These are phyloP conservation scores for Cydia splendana DNA, from an alignment of 1,140 invertebrate species.

Conservation along the genomic window DNA sequence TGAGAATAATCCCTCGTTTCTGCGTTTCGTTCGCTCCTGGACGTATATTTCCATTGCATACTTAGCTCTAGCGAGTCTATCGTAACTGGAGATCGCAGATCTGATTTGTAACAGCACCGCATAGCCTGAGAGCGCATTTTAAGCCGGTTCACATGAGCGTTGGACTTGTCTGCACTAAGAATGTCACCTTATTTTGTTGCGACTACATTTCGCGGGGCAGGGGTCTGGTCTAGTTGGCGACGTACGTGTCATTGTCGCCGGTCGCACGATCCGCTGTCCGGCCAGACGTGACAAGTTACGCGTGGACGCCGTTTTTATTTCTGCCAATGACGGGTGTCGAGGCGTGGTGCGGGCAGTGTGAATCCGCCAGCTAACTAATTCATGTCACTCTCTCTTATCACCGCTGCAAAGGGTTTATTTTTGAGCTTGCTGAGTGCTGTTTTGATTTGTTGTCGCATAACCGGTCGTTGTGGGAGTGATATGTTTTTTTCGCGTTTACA, in stretches of 20 bases:
- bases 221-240: slow-evolving; percentile 51
- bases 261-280: slow-evolving; percentile 75
- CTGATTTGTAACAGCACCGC: not conserved
- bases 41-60: not conserved
- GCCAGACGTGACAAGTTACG: slow-evolving; percentile 76
- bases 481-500: slow-evolving; percentile 73
- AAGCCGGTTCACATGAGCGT: slow-evolving; percentile 40
- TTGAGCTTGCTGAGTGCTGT: slow-evolving; percentile 40
- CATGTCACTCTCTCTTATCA: slow-evolving; percentile 48
- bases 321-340: slow-evolving; percentile 78
- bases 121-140: not conserved
- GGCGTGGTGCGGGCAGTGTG: slow-evolving; percentile 68
- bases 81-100: not conserved
- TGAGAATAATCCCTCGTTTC: slow-evolving; percentile 1
- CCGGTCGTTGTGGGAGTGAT: slow-evolving; percentile 73
- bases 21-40: not conserved
- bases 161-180: slow-evolving; percentile 37
- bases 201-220: slow-evolving; percentile 40
- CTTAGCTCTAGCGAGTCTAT: not conserved
- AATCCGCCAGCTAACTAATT: slow-evolving; percentile 47
- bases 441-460: slow-evolving; percentile 50
- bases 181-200: not conserved
- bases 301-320: slow-evolving; percentile 78
- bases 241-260: slow-evolving; percentile 72
- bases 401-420: slow-evolving; percentile 52